Base-by-base conservation (phyloP, 1,140 invertebrate genomes). In the Solenopsis fugax region DNA sequence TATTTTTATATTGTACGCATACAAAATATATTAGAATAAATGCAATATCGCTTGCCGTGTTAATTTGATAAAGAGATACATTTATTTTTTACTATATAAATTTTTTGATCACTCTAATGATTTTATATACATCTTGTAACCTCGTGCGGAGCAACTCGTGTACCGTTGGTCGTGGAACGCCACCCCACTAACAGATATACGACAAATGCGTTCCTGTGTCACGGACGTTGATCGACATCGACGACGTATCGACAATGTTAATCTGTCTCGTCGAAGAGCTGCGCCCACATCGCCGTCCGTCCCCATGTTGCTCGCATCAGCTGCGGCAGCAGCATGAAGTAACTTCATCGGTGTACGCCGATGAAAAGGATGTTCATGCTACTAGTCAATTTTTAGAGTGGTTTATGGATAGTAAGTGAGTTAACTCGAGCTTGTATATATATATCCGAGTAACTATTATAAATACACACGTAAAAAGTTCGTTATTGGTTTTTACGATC, bases 171-270 rank as follows among this genome's bases (percentile, higher is more conserved):
- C 64, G 21, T 13, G 18, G 7, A 73, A 73, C 54, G n/a, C 18
- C 29, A 73, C 13, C 29, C 13, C 13, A 9, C 29, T 84, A 84
- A 60, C 67, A 73, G 80, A 84, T 84, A 60, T 60, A 73, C 80
- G 80, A 82, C 54, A 84, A 84, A 84, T 62, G 69, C 45, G 69
- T 75, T 71, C 21, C 54, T 29, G 4, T 62, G 56, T 84, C 69
- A 60, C 24, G 54, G 54, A 73, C 41, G 29, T 75, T 84, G 80
- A 84, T 75, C n/a, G 80, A 84, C 80, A 54, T 60, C 69, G 80
- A 75, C 80, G 41, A 84, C 24, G 54, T 73, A 84, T 84, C 80
- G 80, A 75, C 69, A 84, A 62, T 84, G 80, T 84, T 73, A 84
- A 84, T 84, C 80, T 84, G 41, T 82, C 67, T 72, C 67, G 80